Conservation (phyloP, 2,797 vertebrate genomes). For the Ctenosaura bakeri region DNA sequence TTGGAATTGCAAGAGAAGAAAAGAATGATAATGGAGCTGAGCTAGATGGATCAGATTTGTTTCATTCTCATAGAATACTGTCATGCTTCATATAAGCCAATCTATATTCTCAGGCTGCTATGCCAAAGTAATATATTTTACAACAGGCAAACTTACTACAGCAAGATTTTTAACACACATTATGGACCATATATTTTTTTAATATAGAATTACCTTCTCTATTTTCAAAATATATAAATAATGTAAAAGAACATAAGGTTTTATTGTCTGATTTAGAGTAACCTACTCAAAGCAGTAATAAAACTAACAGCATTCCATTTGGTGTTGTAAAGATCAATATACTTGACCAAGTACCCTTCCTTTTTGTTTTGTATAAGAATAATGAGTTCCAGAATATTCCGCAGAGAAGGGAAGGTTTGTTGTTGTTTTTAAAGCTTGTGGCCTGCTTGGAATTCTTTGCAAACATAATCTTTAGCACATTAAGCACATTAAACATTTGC, state of each 20-base stretch:
- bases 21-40: not conserved
- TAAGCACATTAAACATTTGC: conserved; percentile 22
- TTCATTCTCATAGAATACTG: not conserved
- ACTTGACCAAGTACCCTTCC: conserved; percentile 28
- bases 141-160: not conserved
- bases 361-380: conserved; percentile 22
- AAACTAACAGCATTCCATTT: conserved; percentile 1
- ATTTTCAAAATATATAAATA: conserved; percentile 46
- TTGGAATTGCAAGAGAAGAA: not conserved
- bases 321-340: conserved; percentile 30
- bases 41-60: not conserved
- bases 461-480: conserved; percentile 30
- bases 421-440: conserved; percentile 10
- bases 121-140: conserved; percentile 2
- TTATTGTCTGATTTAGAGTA: conserved; percentile 34
- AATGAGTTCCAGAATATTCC: conserved; percentile 23
- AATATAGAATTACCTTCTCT: conserved; percentile 38
- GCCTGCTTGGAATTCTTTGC: conserved; percentile 10
- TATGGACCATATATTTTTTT: not conserved
- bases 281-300: conserved; percentile 43
- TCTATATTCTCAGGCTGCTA: not conserved
- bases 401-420: not conserved
- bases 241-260: conserved; percentile 20
- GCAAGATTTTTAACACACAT: not conserved
- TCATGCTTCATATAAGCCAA: not conserved